These are phyloP conservation scores for Megalops cyprinoides DNA, from an alignment of 2,797 vertebrate genomes.

Conservation along the genomic window DNA sequence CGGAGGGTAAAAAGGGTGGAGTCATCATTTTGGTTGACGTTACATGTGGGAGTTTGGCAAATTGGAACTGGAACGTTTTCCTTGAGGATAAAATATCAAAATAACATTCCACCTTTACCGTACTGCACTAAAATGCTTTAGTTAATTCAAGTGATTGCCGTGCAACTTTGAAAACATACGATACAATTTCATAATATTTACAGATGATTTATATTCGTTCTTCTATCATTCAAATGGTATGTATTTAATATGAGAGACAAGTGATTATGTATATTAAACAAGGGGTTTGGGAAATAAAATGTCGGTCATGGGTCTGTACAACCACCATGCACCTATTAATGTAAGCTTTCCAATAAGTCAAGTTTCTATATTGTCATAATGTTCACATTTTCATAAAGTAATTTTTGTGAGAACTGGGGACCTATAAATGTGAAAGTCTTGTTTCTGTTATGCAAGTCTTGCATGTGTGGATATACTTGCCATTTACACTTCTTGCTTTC, in stretches of 20 bases:
- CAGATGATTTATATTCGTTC: too few species aligned
- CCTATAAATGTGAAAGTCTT: constrained; percentile 2
- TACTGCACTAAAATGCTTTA: neutral
- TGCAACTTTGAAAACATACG: too few species aligned
- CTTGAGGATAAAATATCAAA: neutral
- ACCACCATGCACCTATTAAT: neutral
- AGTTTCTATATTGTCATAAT: neutral
- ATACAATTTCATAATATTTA: too few species aligned
- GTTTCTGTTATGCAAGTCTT: neutral
- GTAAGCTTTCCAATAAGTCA: neutral
- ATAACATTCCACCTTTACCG: too few species aligned
- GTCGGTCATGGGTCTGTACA: too few species aligned
- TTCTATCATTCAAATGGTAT: too few species aligned
- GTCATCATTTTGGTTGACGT: neutral
- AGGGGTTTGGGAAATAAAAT: too few species aligned
- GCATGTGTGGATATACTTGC: neutral
- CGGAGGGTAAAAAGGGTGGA: neutral
- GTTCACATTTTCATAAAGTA: neutral
- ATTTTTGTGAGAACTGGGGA: neutral
- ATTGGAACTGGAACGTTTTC: neutral
- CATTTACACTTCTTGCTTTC: neutral
- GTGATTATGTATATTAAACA: too few species aligned
- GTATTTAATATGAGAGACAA: too few species aligned
- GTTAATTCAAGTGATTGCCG: neutral
- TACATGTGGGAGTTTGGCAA: neutral